phyloP scores from a whole-genome alignment of 1,140 invertebrate species.

The Ips typographus region DNA sequence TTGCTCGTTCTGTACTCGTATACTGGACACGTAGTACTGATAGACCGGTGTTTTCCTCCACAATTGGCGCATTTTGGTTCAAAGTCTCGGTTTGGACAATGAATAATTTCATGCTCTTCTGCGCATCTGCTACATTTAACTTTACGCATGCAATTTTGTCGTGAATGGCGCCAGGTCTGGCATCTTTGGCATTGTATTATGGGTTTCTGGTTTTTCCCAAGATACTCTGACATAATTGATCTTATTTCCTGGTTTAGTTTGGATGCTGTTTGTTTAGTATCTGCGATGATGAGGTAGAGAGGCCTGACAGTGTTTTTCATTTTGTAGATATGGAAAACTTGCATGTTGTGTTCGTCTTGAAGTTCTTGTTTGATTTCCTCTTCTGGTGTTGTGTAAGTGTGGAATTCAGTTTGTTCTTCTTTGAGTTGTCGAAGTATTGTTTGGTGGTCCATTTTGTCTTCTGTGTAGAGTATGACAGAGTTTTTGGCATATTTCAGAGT shows the following conservation, averaged over 20 bases:
- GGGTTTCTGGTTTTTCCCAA: conserved; percentile 23
- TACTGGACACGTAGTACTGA: conserved; percentile 9
- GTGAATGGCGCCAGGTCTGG: conserved; percentile 42
- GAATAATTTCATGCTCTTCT: conserved; percentile 34
- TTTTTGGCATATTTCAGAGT: conserved; percentile 14
- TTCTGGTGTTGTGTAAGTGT: conserved; percentile 12
- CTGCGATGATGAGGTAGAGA: not conserved
- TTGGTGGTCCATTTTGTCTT: not conserved
- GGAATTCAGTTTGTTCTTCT: conserved; percentile 5
- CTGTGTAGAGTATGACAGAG: not conserved
- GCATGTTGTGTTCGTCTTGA: not conserved
- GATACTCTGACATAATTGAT: not conserved
- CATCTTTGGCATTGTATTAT: conserved; percentile 43
- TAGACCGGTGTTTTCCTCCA: conserved; percentile 12
- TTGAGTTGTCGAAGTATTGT: not conserved
- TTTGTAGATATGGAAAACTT: not conserved
- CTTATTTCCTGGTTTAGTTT: not conserved
- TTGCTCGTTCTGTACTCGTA: conserved; percentile 12
- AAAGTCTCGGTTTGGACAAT: conserved; percentile 2
- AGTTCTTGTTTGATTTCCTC: conserved; percentile 10
- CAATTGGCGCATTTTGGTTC: conserved; percentile 25
- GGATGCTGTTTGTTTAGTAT: not conserved
- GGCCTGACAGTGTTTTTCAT: conserved; percentile 1
- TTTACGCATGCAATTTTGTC: conserved; percentile 26
- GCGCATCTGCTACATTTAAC: conserved; percentile 41